Conservation (phyloP, 2,888 invertebrate genomes). For the Blomia tropicalis region DNA sequence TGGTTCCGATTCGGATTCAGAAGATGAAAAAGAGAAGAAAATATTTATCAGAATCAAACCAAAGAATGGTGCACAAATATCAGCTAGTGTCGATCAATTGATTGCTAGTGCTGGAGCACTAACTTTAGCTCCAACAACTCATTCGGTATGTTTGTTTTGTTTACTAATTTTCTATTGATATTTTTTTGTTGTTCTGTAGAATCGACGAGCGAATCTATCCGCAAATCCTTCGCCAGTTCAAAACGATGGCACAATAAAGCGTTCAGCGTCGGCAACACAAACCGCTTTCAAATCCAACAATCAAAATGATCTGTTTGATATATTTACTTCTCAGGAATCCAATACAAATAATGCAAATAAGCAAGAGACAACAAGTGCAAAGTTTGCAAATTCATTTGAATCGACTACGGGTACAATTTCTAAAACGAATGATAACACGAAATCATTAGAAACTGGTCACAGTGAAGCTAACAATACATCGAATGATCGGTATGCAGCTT, state of each 20-base stretch:
- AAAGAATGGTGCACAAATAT: conserved; percentile 65
- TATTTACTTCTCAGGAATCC: conserved; percentile 64
- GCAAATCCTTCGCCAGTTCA: conserved; percentile 32
- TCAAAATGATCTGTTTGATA: conserved; percentile 60
- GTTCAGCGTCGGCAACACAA: conserved; percentile 60
- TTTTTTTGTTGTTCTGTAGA: conserved; percentile 28
- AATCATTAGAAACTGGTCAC: too few species aligned
- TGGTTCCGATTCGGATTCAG: conserved; percentile 31
- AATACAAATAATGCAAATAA: conserved; percentile 41
- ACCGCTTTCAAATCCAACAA: conserved; percentile 40
- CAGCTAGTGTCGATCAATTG: conserved; percentile 74
- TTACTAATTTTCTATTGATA: background rate
- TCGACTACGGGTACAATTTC: background rate
- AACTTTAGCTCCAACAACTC: conserved; percentile 42
- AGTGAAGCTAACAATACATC: too few species aligned
- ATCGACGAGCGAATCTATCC: conserved; percentile 29
- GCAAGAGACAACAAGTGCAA: background rate
- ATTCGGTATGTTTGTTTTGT: conserved; percentile 39
- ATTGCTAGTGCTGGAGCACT: conserved; percentile 80
- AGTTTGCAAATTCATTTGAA: background rate
- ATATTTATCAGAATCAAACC: conserved; percentile 91
- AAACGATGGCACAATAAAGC: conserved; percentile 35
- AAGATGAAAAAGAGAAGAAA: conserved; percentile 69
- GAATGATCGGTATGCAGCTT: conserved; percentile 25
- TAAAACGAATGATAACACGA: background rate